Conservation (phyloP, 2,113 vertebrate species). For the Carassius gibelio region DNA sequence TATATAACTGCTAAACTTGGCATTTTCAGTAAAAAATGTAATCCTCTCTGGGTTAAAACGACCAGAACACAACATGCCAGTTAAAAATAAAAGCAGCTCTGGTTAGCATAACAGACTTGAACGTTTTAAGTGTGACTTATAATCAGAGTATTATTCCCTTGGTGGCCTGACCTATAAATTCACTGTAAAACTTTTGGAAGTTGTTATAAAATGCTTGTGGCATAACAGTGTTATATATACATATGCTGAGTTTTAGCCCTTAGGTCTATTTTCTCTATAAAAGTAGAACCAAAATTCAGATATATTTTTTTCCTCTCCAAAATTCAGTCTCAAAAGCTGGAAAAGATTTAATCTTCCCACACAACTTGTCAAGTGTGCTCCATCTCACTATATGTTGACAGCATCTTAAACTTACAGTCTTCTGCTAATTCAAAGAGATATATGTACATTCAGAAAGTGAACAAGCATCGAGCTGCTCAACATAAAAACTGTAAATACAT, state of each 20-base stretch:
- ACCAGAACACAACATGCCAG: not conserved
- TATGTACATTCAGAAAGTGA: not conserved
- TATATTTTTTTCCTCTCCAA: not conserved
- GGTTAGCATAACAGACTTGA: not conserved
- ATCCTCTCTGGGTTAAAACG: not conserved
- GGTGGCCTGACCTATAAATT: not conserved
- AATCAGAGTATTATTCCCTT: not conserved
- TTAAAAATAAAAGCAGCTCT: not conserved
- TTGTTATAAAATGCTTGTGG: not conserved
- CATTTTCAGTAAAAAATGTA: too few relatives aligned
- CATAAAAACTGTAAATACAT: not conserved
- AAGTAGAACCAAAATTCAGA: not conserved
- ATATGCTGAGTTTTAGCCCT: not conserved
- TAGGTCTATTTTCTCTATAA: not conserved
- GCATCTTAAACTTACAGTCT: not conserved
- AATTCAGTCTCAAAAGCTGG: not conserved
- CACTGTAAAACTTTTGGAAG: not conserved
- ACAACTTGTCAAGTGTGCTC: slow-evolving; percentile 6
- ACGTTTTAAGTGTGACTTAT: not conserved
- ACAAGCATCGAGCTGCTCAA: not conserved
- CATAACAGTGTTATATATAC: not conserved
- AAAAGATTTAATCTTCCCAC: slow-evolving; percentile 3
- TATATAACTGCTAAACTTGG: too few relatives aligned
- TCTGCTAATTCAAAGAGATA: not conserved
- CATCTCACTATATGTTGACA: not conserved